Conservation (phyloP, 2,113 vertebrate genomes). For the Rhagologus leucostigma region DNA sequence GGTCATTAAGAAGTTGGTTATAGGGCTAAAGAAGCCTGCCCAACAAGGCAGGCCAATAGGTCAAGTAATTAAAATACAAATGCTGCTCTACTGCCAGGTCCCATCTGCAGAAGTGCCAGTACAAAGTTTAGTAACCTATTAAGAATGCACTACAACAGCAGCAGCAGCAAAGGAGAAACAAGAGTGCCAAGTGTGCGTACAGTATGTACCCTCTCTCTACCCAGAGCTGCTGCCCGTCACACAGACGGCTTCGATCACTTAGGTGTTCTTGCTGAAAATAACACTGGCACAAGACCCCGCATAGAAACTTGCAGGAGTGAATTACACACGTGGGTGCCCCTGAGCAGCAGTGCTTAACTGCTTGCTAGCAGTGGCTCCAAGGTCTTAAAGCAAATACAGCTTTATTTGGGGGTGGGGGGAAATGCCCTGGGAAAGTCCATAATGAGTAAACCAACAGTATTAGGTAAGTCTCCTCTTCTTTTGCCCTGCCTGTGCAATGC, state of each 20-base stretch:
- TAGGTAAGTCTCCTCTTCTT: neutral
- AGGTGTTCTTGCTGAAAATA: conserved; percentile 7
- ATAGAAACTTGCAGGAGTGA: neutral
- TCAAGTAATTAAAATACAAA: neutral
- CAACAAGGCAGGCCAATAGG: neutral
- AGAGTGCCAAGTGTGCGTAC: neutral
- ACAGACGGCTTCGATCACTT: fast-evolving
- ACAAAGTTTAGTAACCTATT: neutral
- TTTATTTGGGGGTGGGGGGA: too few species aligned
- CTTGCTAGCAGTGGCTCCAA: neutral
- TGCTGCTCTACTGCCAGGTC: neutral
- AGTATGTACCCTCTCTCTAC: neutral
- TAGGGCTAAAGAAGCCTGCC: neutral
- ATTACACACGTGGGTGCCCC: neutral
- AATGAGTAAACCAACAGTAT: neutral
- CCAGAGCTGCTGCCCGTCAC: neutral
- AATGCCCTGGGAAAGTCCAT: neutral
- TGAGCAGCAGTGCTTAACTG: neutral
- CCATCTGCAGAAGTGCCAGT: neutral
- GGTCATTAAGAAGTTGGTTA: neutral
- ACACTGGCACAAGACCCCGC: neutral
- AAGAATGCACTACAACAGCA: neutral
- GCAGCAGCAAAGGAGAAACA: neutral
- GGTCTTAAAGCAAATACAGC: neutral
- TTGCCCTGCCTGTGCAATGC: neutral